Evolutionary conservation across 2,113 vertebrate genomes (phyloP).

Genomic region (Turdus rufiventris): DNA sequence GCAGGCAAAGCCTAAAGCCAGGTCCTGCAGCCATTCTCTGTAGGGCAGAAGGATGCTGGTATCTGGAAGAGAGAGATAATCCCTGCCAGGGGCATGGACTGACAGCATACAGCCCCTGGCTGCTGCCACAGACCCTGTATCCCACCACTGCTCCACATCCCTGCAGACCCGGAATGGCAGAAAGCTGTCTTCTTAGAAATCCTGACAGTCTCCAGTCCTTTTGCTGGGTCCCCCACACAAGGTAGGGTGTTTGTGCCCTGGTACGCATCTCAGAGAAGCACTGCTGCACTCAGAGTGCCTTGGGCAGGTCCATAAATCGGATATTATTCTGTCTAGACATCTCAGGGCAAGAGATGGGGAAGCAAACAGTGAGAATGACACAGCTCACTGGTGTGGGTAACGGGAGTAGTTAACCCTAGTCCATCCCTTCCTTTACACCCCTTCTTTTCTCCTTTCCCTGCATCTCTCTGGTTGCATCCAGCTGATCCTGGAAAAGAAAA

Average conservation of each 20-base stretch:
- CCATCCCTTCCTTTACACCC: background rate
- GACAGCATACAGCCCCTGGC: background rate
- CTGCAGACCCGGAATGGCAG: background rate
- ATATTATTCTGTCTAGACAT: background rate
- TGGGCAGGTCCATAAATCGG: background rate
- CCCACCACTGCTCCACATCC: background rate
- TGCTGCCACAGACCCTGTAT: background rate
- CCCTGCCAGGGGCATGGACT: rapidly evolving
- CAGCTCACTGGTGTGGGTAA: background rate
- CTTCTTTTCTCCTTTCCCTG: background rate
- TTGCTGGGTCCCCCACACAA: background rate
- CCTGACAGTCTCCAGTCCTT: background rate
- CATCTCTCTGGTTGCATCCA: background rate
- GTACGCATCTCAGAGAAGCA: background rate
- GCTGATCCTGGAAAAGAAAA: background rate
- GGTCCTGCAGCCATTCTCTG: background rate
- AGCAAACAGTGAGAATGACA: background rate
- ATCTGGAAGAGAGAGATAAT: background rate
- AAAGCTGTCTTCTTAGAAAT: background rate
- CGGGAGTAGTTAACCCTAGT: background rate
- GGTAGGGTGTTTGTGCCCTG: background rate
- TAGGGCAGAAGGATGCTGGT: background rate
- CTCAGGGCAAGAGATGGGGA: background rate
- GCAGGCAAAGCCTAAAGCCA: background rate
- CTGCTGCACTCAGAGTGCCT: background rate